Base-by-base conservation (phyloP, 2,113 vertebrate genomes). In the Oreocharis arfaki region DNA sequence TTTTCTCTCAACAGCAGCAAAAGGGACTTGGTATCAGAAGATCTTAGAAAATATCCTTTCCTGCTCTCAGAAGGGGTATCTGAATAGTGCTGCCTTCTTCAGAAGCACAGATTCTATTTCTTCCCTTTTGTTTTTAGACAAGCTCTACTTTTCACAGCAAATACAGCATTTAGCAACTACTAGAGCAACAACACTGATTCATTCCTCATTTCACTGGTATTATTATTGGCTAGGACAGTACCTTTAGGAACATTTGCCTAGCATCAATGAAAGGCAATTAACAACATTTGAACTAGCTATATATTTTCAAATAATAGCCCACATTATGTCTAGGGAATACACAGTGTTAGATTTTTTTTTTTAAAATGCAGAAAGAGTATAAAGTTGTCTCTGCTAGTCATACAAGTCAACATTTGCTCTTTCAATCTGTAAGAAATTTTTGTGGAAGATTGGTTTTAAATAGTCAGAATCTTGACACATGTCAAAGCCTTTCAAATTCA, bases 21-120 rank as follows among this genome's bases (percentile, higher is more conserved):
- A 97, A 97, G 93, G 87, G 95, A 78, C 97, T 98, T 92, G 96
- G 91, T 97, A 98, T 97, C 97, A n/a, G 86, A 93, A 95, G 94
- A 97, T 98, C 96, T 97, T 90, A 95, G 68, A 91, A 97, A 97
- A 97, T 83, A 92, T 3, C 90, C 79, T 79, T 77, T 85, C 61
- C 52, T 67, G 68, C 57, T 47, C 93, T 94, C 91, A 21, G 49
- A 96, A 93, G 2, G 35, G 77, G 44, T 87, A 64, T 78, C 89
- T 95, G 71, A 95, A 90, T 24, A 94, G 82, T 3, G 5, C 14
- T 47, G 75, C 77, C 55, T 95, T 77, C 82, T 94, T 89, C 59
- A 71, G 90, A 94, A 97, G 79, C 68, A 65, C 21, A 78, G 49
- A 42, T 49, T 61, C 86, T 92, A 32, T 87, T 82, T 73, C 67